Conservation (phyloP, 2,113 vertebrate genomes). For the Melanocharis versteri region DNA sequence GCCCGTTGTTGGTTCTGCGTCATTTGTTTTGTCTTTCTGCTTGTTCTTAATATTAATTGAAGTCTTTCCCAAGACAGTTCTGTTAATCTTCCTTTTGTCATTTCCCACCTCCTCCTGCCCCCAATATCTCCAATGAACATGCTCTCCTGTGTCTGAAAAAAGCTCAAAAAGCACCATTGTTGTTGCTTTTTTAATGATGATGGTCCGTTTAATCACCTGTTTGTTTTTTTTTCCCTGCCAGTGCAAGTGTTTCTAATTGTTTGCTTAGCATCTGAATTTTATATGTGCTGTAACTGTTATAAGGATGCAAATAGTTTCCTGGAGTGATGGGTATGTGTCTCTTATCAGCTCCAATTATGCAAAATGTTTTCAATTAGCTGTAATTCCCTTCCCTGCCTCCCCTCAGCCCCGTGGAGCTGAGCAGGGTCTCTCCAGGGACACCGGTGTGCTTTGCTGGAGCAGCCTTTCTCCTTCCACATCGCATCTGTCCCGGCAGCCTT, state of each 20-base stretch:
- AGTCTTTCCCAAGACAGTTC: constrained; percentile 36
- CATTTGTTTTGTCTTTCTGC: constrained; percentile 36
- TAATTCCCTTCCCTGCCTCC: not conserved
- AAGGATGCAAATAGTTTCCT: constrained; percentile 8
- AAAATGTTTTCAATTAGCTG: constrained; percentile 23
- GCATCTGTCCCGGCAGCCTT: not conserved
- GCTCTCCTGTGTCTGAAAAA: not conserved
- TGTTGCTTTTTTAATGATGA: not conserved
- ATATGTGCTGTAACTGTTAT: not conserved
- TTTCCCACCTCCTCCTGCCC: not conserved
- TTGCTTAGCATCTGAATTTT: not conserved
- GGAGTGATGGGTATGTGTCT: not conserved
- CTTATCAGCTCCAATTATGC: constrained; percentile 18
- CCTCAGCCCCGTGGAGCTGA: not conserved
- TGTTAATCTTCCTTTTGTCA: constrained; percentile 27
- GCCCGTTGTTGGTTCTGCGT: constrained; percentile 15
- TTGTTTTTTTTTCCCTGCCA: not conserved
- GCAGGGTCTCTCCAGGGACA: not conserved
- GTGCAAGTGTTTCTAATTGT: not conserved
- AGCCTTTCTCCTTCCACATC: not conserved
- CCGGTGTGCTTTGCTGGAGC: not conserved
- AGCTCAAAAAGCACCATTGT: not conserved
- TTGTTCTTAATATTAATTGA: constrained; percentile 56
- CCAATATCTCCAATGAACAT: not conserved
- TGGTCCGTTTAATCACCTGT: not conserved